Evolutionary conservation across 1,140 invertebrate genomes (phyloP), one percentile per base, ranked within the genome.

Genomic region (Drosophila arawakana): DNA sequence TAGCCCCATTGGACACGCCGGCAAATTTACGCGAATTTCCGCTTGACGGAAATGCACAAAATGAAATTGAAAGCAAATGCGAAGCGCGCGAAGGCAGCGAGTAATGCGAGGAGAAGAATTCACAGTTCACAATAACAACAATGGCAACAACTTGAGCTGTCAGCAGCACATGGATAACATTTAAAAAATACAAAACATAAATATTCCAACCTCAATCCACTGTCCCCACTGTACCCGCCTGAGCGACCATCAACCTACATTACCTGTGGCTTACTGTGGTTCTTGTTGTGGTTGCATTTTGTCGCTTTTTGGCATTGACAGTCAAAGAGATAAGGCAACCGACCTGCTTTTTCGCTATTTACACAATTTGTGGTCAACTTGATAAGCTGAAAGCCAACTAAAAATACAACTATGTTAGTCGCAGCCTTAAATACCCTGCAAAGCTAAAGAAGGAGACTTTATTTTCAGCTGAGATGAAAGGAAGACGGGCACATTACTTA

Each of bases 11-110:
- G 83, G 83, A 83, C 84, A 88, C 80, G 80, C 66, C 83, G 83
- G 83, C 83, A 88, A 74, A 86, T 86, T 88, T 88, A 83, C 83
- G 83, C 84, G 83, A 83, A 88, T 89, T 89, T 88, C 81, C 81
- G 81, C 82, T 88, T 77, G 73, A 89, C 84, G 83, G 83, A 88
- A 89, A 89, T 89, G 83, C 84, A 89, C 84, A 89, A 88, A 86
- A 85, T 86, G 83, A 86, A 89, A 70, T 80, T 73, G 76, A 73
- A 88, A 78, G 52, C 54, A 62, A 70, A 55, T 41, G 62, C 65
- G 52, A 67, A 49, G 62, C 58, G 52, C 13, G 11, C 11, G 49
- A 41, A 44, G 7, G 34, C n/a, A 30, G 8, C 8, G 9, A 35
- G 13, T 11, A 15, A 39, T 13, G 6, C 3, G 7, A 13, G 41